Conservation (phyloP, 2,888 invertebrate species). For the Cephus pygmeus region DNA sequence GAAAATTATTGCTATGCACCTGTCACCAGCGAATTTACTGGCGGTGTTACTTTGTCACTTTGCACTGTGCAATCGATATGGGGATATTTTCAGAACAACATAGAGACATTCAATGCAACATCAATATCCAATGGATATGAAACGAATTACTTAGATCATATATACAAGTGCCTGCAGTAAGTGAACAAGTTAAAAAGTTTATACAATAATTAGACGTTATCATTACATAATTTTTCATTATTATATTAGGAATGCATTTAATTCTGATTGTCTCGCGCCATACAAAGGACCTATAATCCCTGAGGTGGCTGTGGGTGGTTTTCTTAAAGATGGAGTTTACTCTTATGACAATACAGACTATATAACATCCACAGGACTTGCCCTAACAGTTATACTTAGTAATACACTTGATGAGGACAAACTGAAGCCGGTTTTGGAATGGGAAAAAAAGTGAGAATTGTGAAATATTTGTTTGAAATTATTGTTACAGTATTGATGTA, state of each 20-base stretch:
- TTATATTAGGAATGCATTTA: conserved; percentile 68
- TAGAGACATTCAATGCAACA: conserved; percentile 66
- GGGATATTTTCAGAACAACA: conserved; percentile 79
- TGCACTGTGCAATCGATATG: conserved; percentile 87
- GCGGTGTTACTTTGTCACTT: conserved; percentile 68
- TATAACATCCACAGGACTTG: conserved; percentile 74
- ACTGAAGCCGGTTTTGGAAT: conserved; percentile 73
- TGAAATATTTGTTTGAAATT: not conserved
- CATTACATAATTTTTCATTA: conserved; percentile 19
- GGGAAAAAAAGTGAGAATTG: conserved; percentile 75
- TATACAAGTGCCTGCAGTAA: conserved; percentile 68
- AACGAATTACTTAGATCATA: conserved; percentile 68
- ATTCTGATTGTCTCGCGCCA: conserved; percentile 78
- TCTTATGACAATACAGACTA: conserved; percentile 69
- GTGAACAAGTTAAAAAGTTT: conserved; percentile 32
- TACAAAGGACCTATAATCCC: conserved; percentile 93
- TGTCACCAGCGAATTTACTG: conserved; percentile 74
- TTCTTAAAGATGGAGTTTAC: conserved; percentile 67
- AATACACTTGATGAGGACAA: conserved; percentile 74
- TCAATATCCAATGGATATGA: conserved; percentile 33
- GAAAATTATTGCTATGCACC: conserved; percentile 89
- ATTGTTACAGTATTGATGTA: not conserved
- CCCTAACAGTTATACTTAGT: conserved; percentile 82
- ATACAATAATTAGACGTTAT: conserved; percentile 2
- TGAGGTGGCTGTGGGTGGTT: conserved; percentile 87